Percentiles rank a stretch among this genome's conserved stretches.
Evolutionary conservation across 2,113 vertebrate species (phyloP).

Genomic region (Mastomys coucha): DNA sequence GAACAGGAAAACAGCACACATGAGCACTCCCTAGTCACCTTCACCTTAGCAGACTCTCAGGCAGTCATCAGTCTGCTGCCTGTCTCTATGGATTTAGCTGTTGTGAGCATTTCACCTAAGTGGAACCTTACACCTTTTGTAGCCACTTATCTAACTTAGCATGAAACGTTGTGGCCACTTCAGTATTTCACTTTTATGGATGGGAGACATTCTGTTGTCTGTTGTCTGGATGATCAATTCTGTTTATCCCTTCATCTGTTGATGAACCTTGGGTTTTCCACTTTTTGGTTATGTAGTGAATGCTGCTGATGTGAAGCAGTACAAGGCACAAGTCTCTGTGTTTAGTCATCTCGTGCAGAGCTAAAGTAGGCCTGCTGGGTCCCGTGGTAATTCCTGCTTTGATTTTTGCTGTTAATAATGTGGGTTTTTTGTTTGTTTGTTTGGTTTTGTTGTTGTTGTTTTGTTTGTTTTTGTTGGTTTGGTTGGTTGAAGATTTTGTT

Average conservation of each 20-base stretch:
- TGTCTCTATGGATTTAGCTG: not conserved
- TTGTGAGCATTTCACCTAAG: not conserved
- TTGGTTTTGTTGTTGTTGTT: not conserved
- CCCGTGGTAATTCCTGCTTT: not conserved
- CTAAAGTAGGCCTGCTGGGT: not conserved
- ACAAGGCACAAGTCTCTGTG: not conserved
- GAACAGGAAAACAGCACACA: not conserved
- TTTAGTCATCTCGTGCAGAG: not conserved
- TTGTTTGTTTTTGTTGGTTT: not conserved
- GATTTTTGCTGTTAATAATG: not conserved
- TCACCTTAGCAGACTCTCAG: not conserved
- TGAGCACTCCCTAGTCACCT: not conserved
- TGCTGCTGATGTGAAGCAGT: not conserved
- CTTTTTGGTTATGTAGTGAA: not conserved
- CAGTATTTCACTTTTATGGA: not conserved
- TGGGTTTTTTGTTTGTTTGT: not conserved
- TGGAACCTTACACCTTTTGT: not conserved
- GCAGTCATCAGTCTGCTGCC: not conserved
- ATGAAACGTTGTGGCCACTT: too few species aligned
- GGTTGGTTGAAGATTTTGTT: not conserved
- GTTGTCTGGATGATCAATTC: not conserved
- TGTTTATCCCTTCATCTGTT: not conserved
- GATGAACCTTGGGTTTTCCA: too few species aligned
- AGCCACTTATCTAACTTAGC: not conserved
- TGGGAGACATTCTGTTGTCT: not conserved